Conservation (phyloP, 1,140 invertebrate genomes). For the Akabosia matsudoensis region DNA sequence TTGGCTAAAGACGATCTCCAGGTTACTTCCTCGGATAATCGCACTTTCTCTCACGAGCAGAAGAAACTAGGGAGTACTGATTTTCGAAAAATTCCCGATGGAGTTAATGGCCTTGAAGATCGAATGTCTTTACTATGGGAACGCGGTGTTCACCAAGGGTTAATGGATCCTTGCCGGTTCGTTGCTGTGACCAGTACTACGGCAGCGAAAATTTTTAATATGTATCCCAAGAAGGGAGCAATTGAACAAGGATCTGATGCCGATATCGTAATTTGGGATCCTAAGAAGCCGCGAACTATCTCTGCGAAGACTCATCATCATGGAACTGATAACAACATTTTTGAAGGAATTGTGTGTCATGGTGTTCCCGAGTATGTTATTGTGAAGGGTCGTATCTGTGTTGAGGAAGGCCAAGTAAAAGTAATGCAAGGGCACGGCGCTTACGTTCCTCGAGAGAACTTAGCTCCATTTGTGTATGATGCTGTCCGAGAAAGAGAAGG, state of each 20-base stretch:
- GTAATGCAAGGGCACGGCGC: slow-evolving; percentile 81
- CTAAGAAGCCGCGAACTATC: slow-evolving; percentile 75
- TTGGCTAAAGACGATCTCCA: slow-evolving; percentile 78
- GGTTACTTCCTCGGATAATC: slow-evolving; percentile 91
- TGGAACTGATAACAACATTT: slow-evolving; percentile 95
- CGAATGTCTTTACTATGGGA: slow-evolving; percentile 97
- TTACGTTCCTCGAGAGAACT: slow-evolving; percentile 65
- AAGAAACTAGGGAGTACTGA: slow-evolving; percentile 84
- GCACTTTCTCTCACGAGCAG: slow-evolving; percentile 90
- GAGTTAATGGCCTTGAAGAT: slow-evolving; percentile 88
- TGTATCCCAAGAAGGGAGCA: slow-evolving; percentile 93
- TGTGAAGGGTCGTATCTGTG: slow-evolving; percentile 81
- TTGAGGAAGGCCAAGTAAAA: slow-evolving; percentile 82
- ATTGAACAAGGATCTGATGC: slow-evolving; percentile 93
- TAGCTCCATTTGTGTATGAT: slow-evolving; percentile 65
- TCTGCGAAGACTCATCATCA: slow-evolving; percentile 90
- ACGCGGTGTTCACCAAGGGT: slow-evolving; percentile 85
- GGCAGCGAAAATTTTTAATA: slow-evolving; percentile 96
- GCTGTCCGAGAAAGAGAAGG: slow-evolving; percentile 58
- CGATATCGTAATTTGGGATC: slow-evolving; percentile 97
- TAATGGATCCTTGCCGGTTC: slow-evolving; percentile 88
- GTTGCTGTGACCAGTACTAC: slow-evolving; percentile 95
- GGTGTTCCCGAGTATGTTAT: slow-evolving; percentile 86
- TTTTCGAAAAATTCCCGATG: slow-evolving; percentile 96
- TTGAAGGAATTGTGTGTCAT: slow-evolving; percentile 68